Base-by-base conservation (phyloP, 2,113 vertebrate genomes). In the Hirundichthys speculiger region DNA sequence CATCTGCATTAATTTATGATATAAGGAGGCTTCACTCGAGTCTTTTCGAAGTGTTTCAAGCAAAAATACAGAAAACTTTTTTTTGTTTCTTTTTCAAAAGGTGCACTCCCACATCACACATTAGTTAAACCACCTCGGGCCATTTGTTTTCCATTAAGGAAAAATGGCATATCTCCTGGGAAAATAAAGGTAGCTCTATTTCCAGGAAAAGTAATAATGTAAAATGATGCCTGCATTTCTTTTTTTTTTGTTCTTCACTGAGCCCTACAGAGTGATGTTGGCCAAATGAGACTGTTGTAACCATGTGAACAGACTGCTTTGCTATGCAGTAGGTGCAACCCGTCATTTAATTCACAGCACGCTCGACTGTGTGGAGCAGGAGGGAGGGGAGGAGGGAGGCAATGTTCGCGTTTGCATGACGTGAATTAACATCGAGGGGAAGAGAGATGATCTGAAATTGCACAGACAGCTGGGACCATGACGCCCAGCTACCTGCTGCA, bases 391-490 rank as follows among this genome's bases (percentile, higher is more conserved):
- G 27, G 25, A 27, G 60, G 60, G 61, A 43, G 76, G 66, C 2
- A 40, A 27, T 51, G 77, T 66, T 77, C 1, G 48, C 1, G 68
- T 58, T 59, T 64, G 61, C 20, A 51, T 82, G 78, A 82, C 0
- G 25, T 71, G 56, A 84, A 86, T 82, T 82, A 84, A 69, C 77
- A 64, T 50, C 25, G 70, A 81, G 71, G 66, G 57, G 64, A 43
- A 65, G 60, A 66, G 72, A 64, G 77, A 82, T 79, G 81, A 89
- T 82, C 63, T 75, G 69, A 76, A 83, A 77, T 66, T 60, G 50
- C 10, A 30, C 56, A 50, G 79, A 88, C 87, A 86, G 80, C 63
- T 70, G 69, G 79, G 84, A 76, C 69, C 55, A 67, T 50, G 55
- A 63, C 38, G 63, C 65, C 56, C 18, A n/a, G 59, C 75, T 75